phyloP scores from a whole-genome alignment of 2,888 invertebrate species.

The Netelia virgata region DNA sequence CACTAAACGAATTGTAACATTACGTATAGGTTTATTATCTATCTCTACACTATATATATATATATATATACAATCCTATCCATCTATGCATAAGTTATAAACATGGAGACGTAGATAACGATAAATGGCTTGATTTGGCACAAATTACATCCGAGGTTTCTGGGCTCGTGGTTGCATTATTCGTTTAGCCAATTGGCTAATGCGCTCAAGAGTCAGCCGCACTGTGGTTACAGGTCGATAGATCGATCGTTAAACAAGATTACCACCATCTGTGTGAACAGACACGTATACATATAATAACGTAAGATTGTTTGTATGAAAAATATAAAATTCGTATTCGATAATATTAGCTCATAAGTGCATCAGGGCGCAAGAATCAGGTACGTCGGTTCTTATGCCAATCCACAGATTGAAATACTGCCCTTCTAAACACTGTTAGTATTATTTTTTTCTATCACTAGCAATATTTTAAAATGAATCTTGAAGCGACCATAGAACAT shows the following conservation, averaged over 20 bases:
- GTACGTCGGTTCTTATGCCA: too few species aligned
- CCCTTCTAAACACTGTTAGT: too few species aligned
- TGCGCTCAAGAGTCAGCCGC: slow-evolving; percentile 66
- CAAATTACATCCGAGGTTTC: slow-evolving; percentile 47
- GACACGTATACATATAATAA: slow-evolving; percentile 55
- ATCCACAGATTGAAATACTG: too few species aligned
- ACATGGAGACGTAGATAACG: neutral
- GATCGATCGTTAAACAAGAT: slow-evolving; percentile 78
- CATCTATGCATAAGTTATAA: neutral
- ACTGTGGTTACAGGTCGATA: slow-evolving; percentile 64
- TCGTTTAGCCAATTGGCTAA: slow-evolving; percentile 66
- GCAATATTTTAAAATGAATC: neutral
- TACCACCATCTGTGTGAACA: slow-evolving; percentile 65
- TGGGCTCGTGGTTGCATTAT: slow-evolving; percentile 44
- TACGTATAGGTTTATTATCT: neutral
- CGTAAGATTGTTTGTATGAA: neutral
- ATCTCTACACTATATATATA: neutral
- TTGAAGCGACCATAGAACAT: neutral
- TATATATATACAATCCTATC: neutral
- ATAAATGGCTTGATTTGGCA: slow-evolving; percentile 42
- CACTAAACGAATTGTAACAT: slow-evolving; percentile 33
- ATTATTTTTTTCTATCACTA: neutral
- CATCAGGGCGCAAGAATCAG: too few species aligned
- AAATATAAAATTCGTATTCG: neutral
- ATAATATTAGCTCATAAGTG: too few species aligned